Conservation (phyloP, 2,113 vertebrate genomes). For the Holacanthus passer region DNA sequence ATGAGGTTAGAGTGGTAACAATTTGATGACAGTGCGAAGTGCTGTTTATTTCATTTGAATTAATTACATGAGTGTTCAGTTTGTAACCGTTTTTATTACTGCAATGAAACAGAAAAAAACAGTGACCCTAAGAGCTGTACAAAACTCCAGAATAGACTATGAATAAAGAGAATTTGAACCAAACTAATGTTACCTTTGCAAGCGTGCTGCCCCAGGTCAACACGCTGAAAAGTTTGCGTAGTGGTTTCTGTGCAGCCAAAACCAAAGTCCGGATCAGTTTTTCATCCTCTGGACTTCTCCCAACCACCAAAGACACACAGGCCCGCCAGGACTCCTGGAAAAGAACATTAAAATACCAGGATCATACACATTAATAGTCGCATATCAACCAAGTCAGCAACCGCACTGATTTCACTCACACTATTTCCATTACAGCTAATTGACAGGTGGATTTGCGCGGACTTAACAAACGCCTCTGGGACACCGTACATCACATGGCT, state of each 20-base stretch:
- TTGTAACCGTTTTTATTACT: neutral
- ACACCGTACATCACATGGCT: neutral
- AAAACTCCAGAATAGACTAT: neutral
- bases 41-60: neutral
- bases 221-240: conserved; percentile 86
- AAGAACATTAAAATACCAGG: neutral
- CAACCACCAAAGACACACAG: conserved; percentile 85
- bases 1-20: neutral
- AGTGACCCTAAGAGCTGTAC: neutral
- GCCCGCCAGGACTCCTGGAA: conserved; percentile 88
- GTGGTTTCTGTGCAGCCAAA: conserved; percentile 83
- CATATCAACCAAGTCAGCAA: neutral
- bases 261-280: conserved; percentile 80
- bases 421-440: neutral
- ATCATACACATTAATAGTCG: neutral
- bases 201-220: conserved; percentile 81
- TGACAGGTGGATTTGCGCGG: neutral
- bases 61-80: neutral
- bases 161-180: neutral
- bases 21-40: neutral
- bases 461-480: neutral
- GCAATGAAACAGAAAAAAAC: neutral
- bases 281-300: conserved; percentile 81
- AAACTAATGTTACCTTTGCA: conserved; percentile 83
- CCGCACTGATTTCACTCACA: neutral